A percentile compares a stretch with the other conserved stretches of the same genome.
phyloP scores from a whole-genome alignment of 2,888 invertebrate genomes.

The Romanomermis culicivorax region DNA sequence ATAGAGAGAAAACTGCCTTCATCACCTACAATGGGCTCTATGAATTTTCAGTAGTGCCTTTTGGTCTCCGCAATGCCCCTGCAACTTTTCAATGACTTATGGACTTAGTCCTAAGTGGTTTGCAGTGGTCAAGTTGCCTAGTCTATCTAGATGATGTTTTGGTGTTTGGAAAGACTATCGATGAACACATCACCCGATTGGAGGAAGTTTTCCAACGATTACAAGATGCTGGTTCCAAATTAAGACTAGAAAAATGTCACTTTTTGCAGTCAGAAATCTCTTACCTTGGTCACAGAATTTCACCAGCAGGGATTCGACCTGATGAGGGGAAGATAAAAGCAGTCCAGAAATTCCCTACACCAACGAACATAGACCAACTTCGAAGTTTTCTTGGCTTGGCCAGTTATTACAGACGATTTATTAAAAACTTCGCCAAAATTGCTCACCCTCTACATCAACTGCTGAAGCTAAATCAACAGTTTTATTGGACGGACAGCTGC shows the following conservation, averaged over 20 bases:
- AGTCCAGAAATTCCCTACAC: not conserved
- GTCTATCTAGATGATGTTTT: constrained; percentile 6
- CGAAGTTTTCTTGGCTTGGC: constrained; percentile 1
- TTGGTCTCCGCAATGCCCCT: constrained; percentile 13
- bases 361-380: not conserved
- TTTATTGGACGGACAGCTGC: not conserved
- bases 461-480: not conserved
- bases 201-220: constrained; percentile 2
- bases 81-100: constrained; percentile 13
- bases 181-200: not conserved
- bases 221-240: not conserved
- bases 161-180: not conserved
- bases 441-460: not conserved
- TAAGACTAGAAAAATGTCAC: not conserved
- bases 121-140: not conserved
- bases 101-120: not conserved
- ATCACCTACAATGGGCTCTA: constrained; percentile 11
- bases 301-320: not conserved
- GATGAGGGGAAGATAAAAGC: not conserved
- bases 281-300: not conserved
- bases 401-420: constrained; percentile 1
- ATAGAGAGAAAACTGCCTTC: constrained; percentile 12
- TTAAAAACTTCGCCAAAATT: not conserved
- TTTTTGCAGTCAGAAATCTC: not conserved
- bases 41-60: constrained; percentile 13